Base-by-base conservation (phyloP, 2,888 invertebrate genomes). In the Frankliniella fusca region DNA sequence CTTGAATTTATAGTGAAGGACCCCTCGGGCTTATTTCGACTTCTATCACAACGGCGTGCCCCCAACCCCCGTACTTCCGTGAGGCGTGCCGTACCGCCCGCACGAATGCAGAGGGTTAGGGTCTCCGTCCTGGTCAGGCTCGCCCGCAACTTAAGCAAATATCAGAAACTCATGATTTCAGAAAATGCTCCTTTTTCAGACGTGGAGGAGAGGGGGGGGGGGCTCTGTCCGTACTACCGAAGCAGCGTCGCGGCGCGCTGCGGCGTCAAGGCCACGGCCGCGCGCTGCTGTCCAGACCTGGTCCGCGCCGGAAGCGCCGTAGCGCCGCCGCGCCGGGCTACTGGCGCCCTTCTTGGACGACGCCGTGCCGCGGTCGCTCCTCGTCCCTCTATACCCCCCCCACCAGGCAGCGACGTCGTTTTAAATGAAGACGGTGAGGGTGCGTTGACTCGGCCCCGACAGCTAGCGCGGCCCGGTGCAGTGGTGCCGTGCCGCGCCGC, bases 371-470 rank as follows among this genome's bases (percentile, higher is more conserved):
- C 61, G 1, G 18, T 1, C 61, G 15, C 61, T 1, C 61, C 61
- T 5, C 61, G 0, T 5, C 61, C 61, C 61, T 18, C 18, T n/a
- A n/a, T n/a, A n/a, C 61, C 18, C 61, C 61, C 18, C n/a, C 61
- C 61, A 11, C 61, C 23, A 27, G 70, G 27, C 70, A 23, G 12
- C 70, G 23, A 12, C 70, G 70, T 76, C 70, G 70, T 76, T 76
- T 76, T 61, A 61, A 61, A 61, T 61, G 61, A 61, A 76, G 70
- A 76, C 70, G n/a, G 61, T 20, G 70, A 23, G 70, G 27, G 70
- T 76, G 23, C 70, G 70, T 76, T 76, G 70, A 76, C 70, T 76
- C 54, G 54, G 18, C 54, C 5, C 54, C 54, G 15, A 11, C 8
- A 1, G 54, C 54, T 54, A 18, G 54, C 11, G 15, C 54, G 54